These are phyloP conservation scores for Brenthis daphne DNA, from an alignment of 2,888 invertebrate species.

Conservation along the genomic window DNA sequence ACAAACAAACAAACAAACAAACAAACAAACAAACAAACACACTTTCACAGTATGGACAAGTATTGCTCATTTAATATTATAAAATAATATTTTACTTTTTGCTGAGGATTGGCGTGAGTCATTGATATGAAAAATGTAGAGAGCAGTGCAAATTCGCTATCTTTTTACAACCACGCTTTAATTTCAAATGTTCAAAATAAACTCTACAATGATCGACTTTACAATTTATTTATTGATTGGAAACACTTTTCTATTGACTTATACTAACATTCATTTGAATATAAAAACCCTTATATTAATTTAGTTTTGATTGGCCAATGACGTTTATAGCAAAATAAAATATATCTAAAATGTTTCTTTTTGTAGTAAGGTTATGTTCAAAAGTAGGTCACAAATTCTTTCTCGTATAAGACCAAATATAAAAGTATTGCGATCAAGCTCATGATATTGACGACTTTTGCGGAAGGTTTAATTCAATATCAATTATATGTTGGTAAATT, in stretches of 20 bases:
- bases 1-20: too few relatives aligned
- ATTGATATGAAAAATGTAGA: too few relatives aligned
- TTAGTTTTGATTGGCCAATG: slow-evolving; percentile 29
- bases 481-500: too few relatives aligned
- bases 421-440: slow-evolving; percentile 12
- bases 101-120: too few relatives aligned
- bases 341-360: slow-evolving; percentile 22
- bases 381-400: slow-evolving; percentile 37
- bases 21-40: too few relatives aligned
- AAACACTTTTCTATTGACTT: slow-evolving; percentile 22
- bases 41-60: too few relatives aligned
- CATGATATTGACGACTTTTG: not conserved
- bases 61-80: too few relatives aligned
- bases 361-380: slow-evolving; percentile 26
- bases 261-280: slow-evolving; percentile 27
- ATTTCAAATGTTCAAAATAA: too few relatives aligned
- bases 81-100: too few relatives aligned
- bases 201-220: too few relatives aligned
- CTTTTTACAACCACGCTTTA: too few relatives aligned
- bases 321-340: slow-evolving; percentile 27
- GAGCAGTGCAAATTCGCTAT: too few relatives aligned
- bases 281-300: slow-evolving; percentile 34
- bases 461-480: not conserved
- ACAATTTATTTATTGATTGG: not conserved
- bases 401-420: slow-evolving; percentile 25